A percentile compares a stretch with the other conserved stretches of the same genome.
phyloP scores from a whole-genome alignment of 2,797 vertebrate species.

The Pangasius larnaudii region DNA sequence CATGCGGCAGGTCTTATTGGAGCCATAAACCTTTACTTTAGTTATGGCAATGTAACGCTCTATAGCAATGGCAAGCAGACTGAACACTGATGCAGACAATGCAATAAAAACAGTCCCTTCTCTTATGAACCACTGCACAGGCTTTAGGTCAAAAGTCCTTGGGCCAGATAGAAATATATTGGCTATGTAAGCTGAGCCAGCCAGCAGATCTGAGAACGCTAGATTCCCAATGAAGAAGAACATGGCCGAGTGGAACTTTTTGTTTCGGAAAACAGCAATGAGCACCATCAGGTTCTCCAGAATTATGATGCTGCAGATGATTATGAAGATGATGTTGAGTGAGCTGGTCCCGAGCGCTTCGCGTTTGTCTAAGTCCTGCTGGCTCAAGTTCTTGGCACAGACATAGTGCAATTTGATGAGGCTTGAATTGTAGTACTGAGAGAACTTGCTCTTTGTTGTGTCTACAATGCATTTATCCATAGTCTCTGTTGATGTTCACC shows the following conservation, averaged over 20 bases:
- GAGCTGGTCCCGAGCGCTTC: conserved; percentile 48
- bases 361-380: neutral
- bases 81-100: conserved; percentile 90
- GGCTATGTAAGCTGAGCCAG: conserved; percentile 88
- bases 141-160: conserved; percentile 79
- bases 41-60: conserved; percentile 92
- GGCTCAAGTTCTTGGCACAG: conserved; percentile 78
- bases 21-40: conserved; percentile 90
- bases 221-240: conserved; percentile 96
- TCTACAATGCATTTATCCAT: conserved; percentile 62
- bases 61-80: conserved; percentile 92
- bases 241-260: conserved; percentile 96
- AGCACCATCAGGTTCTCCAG: conserved; percentile 93
- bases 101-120: conserved; percentile 94
- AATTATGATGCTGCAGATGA: conserved; percentile 89
- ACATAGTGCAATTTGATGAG: conserved; percentile 84
- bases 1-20: conserved; percentile 89
- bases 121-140: conserved; percentile 92
- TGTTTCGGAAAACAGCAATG: conserved; percentile 87
- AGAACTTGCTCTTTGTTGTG: conserved; percentile 85
- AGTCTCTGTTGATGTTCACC: conserved; percentile 70
- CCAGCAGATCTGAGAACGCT: conserved; percentile 91
- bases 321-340: conserved; percentile 76
- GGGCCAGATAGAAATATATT: conserved; percentile 88
- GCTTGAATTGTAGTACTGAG: conserved; percentile 81